Evolutionary conservation across 2,113 vertebrate genomes (phyloP), one percentile per base, ranked within the genome.

Genomic region (Numida meleagris): DNA sequence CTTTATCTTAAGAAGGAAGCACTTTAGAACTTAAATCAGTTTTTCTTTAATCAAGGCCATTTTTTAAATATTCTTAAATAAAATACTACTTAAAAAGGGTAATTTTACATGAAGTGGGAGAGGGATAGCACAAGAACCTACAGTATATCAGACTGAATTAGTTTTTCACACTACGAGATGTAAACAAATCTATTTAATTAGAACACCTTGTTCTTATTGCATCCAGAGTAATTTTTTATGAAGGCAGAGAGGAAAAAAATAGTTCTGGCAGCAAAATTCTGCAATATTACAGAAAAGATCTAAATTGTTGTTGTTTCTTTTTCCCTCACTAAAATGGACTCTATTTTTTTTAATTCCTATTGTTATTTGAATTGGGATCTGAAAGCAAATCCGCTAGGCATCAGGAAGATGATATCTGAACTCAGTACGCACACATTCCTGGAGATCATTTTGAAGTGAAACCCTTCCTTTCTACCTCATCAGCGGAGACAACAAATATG

Each of bases 151-250:
- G 97, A 95, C 88, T 91, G 97, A 98, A 98, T 97, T 97, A 98
- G 94, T 88, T 98, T 97, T 97, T 97, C 93, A 58, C 97, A 91
- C 86, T 97, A 95, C 29, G 24, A 97, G 95, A 97, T 97, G 93
- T 98, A 98, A 98, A 98, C 98, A 98, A 98, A 98, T 98, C 97
- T 98, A 96, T 98, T 98, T 98, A 98, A 98, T 98, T 98, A 98
- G 96, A 98, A 97, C 97, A 98, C 97, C 97, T 98, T 98, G 95
- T 97, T 98, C 97, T 96, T 97, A 93, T 82, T 96, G 87, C 96
- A 91, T 96, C 84, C 80, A 74, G 94, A 96, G 92, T 95, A 2
- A 96, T 97, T 97, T 97, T 97, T 98, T 96, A 97, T 86, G 75
- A 70, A 95, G 59, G 59, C 65, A 93, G 72, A 78, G 77, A 46